These are phyloP conservation scores for Acinonyx jubatus DNA, from an alignment of 2,113 vertebrate genomes.

Conservation along the genomic window DNA sequence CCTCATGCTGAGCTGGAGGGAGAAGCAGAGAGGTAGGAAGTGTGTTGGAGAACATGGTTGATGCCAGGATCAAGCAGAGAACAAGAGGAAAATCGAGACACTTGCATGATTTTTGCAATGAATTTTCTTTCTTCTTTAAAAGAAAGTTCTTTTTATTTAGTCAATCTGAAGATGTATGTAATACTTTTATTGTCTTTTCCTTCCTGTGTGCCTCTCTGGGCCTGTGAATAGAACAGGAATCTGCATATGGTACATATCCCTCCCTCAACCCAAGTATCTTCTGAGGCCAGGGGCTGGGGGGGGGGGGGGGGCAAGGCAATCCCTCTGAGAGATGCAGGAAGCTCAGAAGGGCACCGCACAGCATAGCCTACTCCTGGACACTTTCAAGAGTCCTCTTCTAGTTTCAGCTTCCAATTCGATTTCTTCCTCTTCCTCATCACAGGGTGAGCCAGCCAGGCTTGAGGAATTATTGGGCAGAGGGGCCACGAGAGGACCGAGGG, in stretches of 20 bases:
- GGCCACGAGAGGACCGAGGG: neutral
- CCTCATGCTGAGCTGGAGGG: constrained; percentile 5
- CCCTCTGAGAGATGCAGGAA: neutral
- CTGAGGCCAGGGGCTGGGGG: neutral
- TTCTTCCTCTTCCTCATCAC: neutral
- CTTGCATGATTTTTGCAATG: neutral
- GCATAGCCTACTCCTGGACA: neutral
- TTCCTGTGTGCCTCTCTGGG: neutral
- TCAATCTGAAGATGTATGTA: neutral
- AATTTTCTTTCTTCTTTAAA: constrained; percentile 20
- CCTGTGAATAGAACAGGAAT: neutral
- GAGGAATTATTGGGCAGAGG: neutral
- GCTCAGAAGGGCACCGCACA: neutral
- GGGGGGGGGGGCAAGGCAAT: neutral
- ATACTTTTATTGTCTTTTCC: neutral
- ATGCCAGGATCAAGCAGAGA: constrained; percentile 47
- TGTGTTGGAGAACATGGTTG: constrained; percentile 30
- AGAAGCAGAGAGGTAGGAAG: neutral
- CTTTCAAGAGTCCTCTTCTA: neutral
- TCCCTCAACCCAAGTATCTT: neutral
- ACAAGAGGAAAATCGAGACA: constrained; percentile 11
- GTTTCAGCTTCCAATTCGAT: neutral
- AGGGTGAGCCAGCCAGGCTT: neutral
- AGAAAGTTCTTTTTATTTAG: constrained; percentile 3
- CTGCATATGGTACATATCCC: neutral